Evolutionary conservation across 2,113 vertebrate genomes (phyloP), one percentile per base, ranked within the genome.

Genomic region (Carassius gibelio): DNA sequence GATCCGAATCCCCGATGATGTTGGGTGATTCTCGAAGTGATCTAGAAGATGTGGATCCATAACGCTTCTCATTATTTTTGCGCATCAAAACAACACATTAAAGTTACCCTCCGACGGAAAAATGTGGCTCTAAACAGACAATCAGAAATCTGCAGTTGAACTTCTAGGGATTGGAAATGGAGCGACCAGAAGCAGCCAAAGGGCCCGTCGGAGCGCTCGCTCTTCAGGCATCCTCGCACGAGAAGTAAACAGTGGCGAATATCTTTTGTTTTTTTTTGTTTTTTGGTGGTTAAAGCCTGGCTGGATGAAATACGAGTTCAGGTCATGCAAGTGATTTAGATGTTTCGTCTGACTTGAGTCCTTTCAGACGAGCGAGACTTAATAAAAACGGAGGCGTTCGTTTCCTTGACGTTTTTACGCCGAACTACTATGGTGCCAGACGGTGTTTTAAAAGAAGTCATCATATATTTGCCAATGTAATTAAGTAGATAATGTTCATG

Each of bases 1-100:
- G 97, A 78, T 99, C 98, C 0, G 97, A 98, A 86, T 99, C 98
- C 91, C 98, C 98, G 87, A 99, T 99, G 98, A 96, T 99, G 96
- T 94, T 99, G 21, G 97, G 98, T 0, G 98, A 99, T 87, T 94
- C 97, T 17, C 97, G 97, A 95, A 99, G 96, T 90, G 98, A 99
- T 93, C 95, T 99, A 84, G 98, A 99, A 34, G 98, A 99, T 0
- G 97, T 99, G 0, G 98, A 99, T 89, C 96, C 98, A 0, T 99
- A 98, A 91, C 88, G 80, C 84, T 75, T 81, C 85, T 66, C 36
- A 61, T 91, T 82, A 80, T 80, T 74, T 83, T 69, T 84, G 85
- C 68, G 62, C 81, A 82, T 36, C 48, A 74, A 82, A 85, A 87
- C 75, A 77, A 68, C 88, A 15, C 66, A 89, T 52, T 76, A 74